Percentiles rank a stretch among this genome's conserved stretches.
Evolutionary conservation across 2,113 vertebrate species (phyloP).

Genomic region (Trochalopteron elliotii): DNA sequence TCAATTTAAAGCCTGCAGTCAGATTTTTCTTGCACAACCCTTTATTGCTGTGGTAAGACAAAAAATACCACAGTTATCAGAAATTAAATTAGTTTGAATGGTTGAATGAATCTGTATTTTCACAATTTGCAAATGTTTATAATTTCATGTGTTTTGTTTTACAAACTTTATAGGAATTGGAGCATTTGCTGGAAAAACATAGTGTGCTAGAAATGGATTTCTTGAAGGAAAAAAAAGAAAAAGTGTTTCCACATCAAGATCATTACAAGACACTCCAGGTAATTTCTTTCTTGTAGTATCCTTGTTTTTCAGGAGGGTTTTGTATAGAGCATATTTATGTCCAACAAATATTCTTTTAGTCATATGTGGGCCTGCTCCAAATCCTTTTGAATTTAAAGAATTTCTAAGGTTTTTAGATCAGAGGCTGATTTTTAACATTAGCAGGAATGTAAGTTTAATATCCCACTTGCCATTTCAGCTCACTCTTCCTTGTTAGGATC

Average conservation of each 20-base stretch:
- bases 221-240: slow-evolving; percentile 70
- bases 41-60: not conserved
- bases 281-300: not conserved
- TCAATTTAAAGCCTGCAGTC: not conserved
- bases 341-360: not conserved
- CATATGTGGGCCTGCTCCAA: not conserved
- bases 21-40: not conserved
- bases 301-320: not conserved
- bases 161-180: slow-evolving; percentile 67
- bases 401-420: not conserved
- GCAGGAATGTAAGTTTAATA: not conserved
- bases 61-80: not conserved
- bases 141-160: not conserved
- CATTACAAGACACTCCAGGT: slow-evolving; percentile 76
- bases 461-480: rapidly evolving
- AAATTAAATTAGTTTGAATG: not conserved
- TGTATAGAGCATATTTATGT: not conserved
- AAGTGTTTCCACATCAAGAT: slow-evolving; percentile 66
- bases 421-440: not conserved
- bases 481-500: not conserved
- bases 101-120: not conserved
- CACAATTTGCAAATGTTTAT: not conserved
- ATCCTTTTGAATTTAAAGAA: not conserved
- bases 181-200: slow-evolving; percentile 73
- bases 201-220: slow-evolving; percentile 69